A percentile compares a stretch with the other conserved stretches of the same genome.
phyloP scores from a whole-genome alignment of 2,888 invertebrate species.

The Stenichneumon culpator region DNA sequence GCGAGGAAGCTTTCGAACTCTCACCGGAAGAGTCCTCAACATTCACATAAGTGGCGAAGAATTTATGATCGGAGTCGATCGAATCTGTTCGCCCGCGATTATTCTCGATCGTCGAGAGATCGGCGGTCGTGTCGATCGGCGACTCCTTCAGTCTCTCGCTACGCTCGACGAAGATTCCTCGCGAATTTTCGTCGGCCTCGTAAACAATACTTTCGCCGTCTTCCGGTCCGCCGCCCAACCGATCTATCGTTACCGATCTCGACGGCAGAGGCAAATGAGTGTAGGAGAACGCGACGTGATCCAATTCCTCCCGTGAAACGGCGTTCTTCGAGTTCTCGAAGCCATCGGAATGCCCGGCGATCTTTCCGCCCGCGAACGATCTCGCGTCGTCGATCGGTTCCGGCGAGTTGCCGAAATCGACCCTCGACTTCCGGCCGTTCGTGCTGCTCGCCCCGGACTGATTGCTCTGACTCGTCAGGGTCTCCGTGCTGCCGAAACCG shows the following conservation, averaged over 20 bases:
- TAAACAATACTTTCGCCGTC: slow-evolving; percentile 33
- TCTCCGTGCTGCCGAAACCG: slow-evolving; percentile 83
- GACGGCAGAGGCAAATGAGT: slow-evolving; percentile 56
- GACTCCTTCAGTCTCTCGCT: slow-evolving; percentile 50
- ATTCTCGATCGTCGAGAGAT: slow-evolving; percentile 14
- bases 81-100: slow-evolving; percentile 41
- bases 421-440: slow-evolving; percentile 78
- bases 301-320: slow-evolving; percentile 17
- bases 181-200: slow-evolving; percentile 18
- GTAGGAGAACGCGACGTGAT: slow-evolving; percentile 19
- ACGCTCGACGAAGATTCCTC: not conserved
- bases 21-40: slow-evolving; percentile 67
- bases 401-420: slow-evolving; percentile 76
- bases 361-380: slow-evolving; percentile 29
- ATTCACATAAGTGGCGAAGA: slow-evolving; percentile 69
- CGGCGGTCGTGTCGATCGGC: slow-evolving; percentile 41
- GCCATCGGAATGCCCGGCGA: slow-evolving; percentile 21
- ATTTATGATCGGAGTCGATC: slow-evolving; percentile 57
- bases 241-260: slow-evolving; percentile 54
- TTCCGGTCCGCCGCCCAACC: slow-evolving; percentile 39
- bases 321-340: slow-evolving; percentile 22
- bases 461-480: slow-evolving; percentile 82
- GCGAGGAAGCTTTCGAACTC: slow-evolving; percentile 47
- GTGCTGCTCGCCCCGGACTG: slow-evolving; percentile 80
- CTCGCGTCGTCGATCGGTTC: slow-evolving; percentile 68